Evolutionary conservation across 2,797 vertebrate genomes (phyloP).

Genomic region (Percopsis omiscomaycus): DNA sequence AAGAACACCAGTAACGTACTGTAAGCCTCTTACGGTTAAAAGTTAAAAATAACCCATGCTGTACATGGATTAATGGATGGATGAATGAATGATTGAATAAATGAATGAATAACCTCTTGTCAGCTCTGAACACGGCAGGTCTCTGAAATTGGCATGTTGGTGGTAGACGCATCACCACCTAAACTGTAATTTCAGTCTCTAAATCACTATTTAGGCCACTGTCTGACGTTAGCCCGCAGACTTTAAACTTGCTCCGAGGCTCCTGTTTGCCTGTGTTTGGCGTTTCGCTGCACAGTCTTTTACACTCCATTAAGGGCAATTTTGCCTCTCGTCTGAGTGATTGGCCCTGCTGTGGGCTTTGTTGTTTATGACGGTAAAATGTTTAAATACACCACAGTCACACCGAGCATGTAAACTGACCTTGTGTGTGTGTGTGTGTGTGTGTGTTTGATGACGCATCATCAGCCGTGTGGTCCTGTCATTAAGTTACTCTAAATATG

Average conservation of each 20-base stretch:
- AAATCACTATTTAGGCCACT: slow-evolving; percentile 60
- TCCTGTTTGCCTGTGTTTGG: slow-evolving; percentile 16
- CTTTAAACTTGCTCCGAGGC: slow-evolving; percentile 30
- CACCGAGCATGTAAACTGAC: slow-evolving; percentile 49
- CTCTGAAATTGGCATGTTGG: slow-evolving; percentile 56
- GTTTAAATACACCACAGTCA: slow-evolving; percentile 55
- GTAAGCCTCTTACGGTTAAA: slow-evolving; percentile 2
- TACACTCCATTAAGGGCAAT: slow-evolving; percentile 58
- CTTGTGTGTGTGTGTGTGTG: slow-evolving; percentile 27
- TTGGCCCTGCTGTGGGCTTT: slow-evolving; percentile 50
- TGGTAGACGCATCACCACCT: slow-evolving; percentile 45
- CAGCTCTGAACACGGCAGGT: slow-evolving; percentile 25
- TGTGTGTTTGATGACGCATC: slow-evolving; percentile 40
- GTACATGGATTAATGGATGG: no score
- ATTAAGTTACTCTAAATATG: slow-evolving; percentile 56
- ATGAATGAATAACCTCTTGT: slow-evolving; percentile 43
- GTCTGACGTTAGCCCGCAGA: slow-evolving; percentile 58
- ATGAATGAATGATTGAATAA: slow-evolving; percentile 35
- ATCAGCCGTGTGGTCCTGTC: slow-evolving; percentile 55
- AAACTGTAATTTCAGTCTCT: slow-evolving; percentile 62
- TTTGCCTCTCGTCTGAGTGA: slow-evolving; percentile 51
- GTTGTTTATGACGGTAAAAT: slow-evolving; percentile 62
- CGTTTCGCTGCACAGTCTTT: slow-evolving; percentile 54
- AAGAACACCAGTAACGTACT: slow-evolving; percentile 1
- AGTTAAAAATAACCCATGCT: slow-evolving; percentile 2